Conservation (phyloP, 2,888 invertebrate genomes). For the Leuctra nigra region DNA sequence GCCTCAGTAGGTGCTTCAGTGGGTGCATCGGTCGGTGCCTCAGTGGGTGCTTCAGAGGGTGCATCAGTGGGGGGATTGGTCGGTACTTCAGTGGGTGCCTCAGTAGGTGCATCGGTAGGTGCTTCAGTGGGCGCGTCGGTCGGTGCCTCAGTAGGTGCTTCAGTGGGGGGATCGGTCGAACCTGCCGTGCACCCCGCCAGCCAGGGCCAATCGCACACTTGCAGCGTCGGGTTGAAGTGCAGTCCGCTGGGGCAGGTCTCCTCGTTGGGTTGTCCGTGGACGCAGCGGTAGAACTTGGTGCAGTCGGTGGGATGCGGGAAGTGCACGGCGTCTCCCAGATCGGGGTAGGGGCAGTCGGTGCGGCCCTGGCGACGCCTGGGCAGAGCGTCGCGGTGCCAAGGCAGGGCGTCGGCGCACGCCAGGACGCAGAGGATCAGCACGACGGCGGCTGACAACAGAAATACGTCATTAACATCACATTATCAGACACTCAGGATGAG, state of each 20-base stretch:
- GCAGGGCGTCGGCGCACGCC: too few relatives aligned
- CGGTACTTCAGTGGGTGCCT: neutral
- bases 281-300: conserved; percentile 15
- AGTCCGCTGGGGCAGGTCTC: conserved; percentile 17
- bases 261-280: conserved; percentile 1
- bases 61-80: neutral
- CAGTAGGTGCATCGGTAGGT: neutral
- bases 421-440: too few relatives aligned
- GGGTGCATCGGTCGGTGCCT: neutral
- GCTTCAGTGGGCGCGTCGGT: neutral
- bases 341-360: too few relatives aligned
- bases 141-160: neutral
- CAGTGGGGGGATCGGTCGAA: too few relatives aligned
- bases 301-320: conserved; percentile 11
- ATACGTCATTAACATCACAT: too few relatives aligned
- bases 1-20: neutral
- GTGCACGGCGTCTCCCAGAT: too few relatives aligned
- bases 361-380: too few relatives aligned
- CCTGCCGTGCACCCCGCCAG: conserved; percentile 1
- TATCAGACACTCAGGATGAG: too few relatives aligned
- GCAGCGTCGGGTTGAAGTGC: conserved; percentile 13
- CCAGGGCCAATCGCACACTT: conserved; percentile 20
- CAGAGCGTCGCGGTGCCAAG: too few relatives aligned
- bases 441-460: too few relatives aligned
- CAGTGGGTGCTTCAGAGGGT: neutral